phyloP scores from a whole-genome alignment of 2,797 vertebrate species.

The Loris lydekkerianus region DNA sequence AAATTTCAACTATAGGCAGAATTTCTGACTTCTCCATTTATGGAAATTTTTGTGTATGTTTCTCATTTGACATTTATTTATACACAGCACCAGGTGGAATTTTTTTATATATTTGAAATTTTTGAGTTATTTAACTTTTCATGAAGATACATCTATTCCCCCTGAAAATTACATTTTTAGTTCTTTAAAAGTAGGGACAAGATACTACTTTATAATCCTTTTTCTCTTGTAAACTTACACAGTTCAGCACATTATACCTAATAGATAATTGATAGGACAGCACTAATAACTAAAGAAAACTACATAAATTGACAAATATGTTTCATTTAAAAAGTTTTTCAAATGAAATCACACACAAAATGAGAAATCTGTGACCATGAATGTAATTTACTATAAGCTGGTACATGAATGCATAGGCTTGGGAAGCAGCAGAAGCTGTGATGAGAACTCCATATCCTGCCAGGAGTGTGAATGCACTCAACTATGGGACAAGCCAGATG shows the following conservation, averaged over 20 bases:
- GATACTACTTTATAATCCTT: not conserved
- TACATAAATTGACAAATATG: slow-evolving; percentile 39
- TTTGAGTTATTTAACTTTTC: slow-evolving; percentile 55
- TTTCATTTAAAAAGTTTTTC: slow-evolving; percentile 68
- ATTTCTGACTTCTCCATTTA: slow-evolving; percentile 32
- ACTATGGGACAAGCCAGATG: slow-evolving; percentile 24
- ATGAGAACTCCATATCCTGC: slow-evolving; percentile 30
- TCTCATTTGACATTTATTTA: slow-evolving; percentile 47
- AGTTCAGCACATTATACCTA: not conserved
- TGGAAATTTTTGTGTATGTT: slow-evolving; percentile 19
- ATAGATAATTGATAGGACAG: slow-evolving; percentile 37
- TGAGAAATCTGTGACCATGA: slow-evolving; percentile 45
- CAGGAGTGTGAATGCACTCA: slow-evolving; percentile 26
- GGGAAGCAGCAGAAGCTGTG: slow-evolving; percentile 47
- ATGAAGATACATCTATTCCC: not conserved
- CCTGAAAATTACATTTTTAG: slow-evolving; percentile 39
- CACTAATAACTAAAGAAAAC: slow-evolving; percentile 19
- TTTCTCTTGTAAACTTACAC: not conserved
- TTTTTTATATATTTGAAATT: slow-evolving; percentile 49
- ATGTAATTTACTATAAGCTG: slow-evolving; percentile 41
- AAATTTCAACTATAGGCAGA: not conserved
- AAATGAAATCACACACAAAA: slow-evolving; percentile 66
- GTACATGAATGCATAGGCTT: slow-evolving; percentile 10
- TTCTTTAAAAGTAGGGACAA: slow-evolving; percentile 6
- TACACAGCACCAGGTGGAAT: not conserved